Percentiles rank a stretch among this genome's conserved stretches.
Evolutionary conservation across 2,888 invertebrate genomes (phyloP).

Genomic region (Nomada ruficornis): DNA sequence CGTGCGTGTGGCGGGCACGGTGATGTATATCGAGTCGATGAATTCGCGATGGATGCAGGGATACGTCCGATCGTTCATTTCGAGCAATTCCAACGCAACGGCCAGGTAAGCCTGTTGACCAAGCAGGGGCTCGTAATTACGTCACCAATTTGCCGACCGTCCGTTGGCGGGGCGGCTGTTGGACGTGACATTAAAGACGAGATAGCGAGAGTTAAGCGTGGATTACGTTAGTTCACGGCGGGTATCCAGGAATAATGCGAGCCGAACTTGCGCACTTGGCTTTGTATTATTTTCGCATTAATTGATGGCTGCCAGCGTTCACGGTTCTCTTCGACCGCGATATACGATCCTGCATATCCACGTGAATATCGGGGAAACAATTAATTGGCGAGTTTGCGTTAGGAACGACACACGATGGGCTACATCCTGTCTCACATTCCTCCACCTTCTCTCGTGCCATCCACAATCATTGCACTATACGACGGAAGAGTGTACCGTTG

Average conservation of each 20-base stretch:
- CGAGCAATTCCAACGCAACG: slow-evolving; percentile 60
- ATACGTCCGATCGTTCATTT: slow-evolving; percentile 65
- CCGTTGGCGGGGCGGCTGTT: slow-evolving; percentile 58
- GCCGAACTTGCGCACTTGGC: slow-evolving; percentile 16
- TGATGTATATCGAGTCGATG: slow-evolving; percentile 15
- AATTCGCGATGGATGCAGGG: slow-evolving; percentile 44
- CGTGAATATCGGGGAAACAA: slow-evolving; percentile 35
- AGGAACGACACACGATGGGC: slow-evolving; percentile 11
- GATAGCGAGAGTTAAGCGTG: slow-evolving; percentile 41
- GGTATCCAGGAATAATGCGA: slow-evolving; percentile 16
- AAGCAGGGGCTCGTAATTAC: slow-evolving; percentile 65
- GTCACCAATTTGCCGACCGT: slow-evolving; percentile 66
- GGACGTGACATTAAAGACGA: slow-evolving; percentile 64
- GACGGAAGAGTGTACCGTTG: neutral
- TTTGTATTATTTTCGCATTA: slow-evolving; percentile 53
- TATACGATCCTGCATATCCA: neutral
- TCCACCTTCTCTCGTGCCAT: no score
- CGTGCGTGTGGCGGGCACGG: neutral
- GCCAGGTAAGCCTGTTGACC: slow-evolving; percentile 63
- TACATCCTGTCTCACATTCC: neutral
- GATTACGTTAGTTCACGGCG: slow-evolving; percentile 26
- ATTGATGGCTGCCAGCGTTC: slow-evolving; percentile 26
- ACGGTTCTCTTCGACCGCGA: neutral
- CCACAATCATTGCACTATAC: no score
- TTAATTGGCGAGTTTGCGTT: slow-evolving; percentile 41